A percentile compares a stretch with the other conserved stretches of the same genome.
Conservation (phyloP, 2,113 vertebrate species). For the Tetrao urogallus region DNA sequence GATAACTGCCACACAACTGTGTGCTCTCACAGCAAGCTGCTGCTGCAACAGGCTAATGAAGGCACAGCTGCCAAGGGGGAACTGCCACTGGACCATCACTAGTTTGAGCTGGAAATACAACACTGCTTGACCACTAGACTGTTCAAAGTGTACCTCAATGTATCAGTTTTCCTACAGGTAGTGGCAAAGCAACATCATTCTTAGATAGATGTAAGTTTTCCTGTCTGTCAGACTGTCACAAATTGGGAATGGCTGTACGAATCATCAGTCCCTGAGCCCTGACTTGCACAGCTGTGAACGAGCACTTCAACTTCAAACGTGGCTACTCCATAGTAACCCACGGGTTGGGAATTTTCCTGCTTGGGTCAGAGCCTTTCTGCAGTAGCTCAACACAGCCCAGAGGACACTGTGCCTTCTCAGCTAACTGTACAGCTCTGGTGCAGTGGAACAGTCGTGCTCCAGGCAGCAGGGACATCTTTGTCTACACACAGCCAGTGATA, state of each 20-base stretch:
- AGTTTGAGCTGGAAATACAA: not conserved
- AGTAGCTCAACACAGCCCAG: not conserved
- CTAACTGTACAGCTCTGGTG: not conserved
- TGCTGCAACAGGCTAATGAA: not conserved
- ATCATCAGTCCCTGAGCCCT: accelerated
- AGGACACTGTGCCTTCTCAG: not conserved
- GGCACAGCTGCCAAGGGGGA: not conserved
- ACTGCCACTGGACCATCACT: accelerated
- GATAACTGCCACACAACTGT: not conserved
- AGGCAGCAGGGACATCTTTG: not conserved
- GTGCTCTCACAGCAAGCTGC: not conserved
- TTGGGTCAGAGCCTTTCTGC: not conserved
- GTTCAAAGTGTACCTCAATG: accelerated
- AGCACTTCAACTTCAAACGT: not conserved
- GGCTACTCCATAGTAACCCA: not conserved
- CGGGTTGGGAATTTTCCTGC: not conserved
- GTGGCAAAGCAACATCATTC: not conserved
- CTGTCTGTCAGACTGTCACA: not conserved
- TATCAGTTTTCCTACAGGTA: not conserved
- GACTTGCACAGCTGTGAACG: not conserved
- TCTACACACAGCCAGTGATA: not conserved
- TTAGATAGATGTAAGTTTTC: not conserved
- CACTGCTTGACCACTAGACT: accelerated
- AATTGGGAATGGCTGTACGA: not conserved
- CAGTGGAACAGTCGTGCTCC: not conserved